Conservation (phyloP, 2,888 invertebrate genomes). For the Malthinus seriepunctatus region DNA sequence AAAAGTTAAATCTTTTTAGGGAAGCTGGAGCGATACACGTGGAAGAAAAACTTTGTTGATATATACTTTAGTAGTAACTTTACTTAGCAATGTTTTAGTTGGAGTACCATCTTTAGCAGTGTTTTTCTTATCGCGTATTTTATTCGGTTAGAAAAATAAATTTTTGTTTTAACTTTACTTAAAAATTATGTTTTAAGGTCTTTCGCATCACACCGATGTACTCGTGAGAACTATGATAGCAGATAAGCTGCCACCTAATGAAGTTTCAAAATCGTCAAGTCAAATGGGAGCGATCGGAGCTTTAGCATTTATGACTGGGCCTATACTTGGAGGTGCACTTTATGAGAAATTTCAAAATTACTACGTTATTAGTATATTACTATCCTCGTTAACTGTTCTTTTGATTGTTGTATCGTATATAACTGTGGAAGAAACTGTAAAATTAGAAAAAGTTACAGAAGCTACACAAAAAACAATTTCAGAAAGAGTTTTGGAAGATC, state of each 20-base stretch:
- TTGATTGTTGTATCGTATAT: slow-evolving; percentile 46
- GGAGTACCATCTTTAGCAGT: slow-evolving; percentile 56
- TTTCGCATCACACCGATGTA: slow-evolving; percentile 69
- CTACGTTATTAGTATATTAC: slow-evolving; percentile 51
- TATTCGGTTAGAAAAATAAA: slow-evolving; percentile 55
- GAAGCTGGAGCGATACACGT: slow-evolving; percentile 63
- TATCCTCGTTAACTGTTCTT: slow-evolving; percentile 44
- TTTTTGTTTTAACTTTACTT: slow-evolving; percentile 4
- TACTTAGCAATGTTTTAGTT: slow-evolving; percentile 56
- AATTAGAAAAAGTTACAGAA: background rate
- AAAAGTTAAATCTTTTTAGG: slow-evolving; percentile 53
- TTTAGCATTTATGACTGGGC: slow-evolving; percentile 68
- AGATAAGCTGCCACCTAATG: slow-evolving; percentile 58
- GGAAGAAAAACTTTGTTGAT: slow-evolving; percentile 59
- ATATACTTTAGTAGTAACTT: slow-evolving; percentile 55
- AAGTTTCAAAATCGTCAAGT: slow-evolving; percentile 62
- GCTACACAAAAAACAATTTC: background rate
- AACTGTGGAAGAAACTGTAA: background rate
- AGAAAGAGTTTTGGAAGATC: slow-evolving; percentile 27
- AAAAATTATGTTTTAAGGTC: slow-evolving; percentile 52
- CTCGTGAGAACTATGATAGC: slow-evolving; percentile 64
- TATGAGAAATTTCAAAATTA: slow-evolving; percentile 59
- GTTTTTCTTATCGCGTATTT: slow-evolving; percentile 57
- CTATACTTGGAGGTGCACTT: slow-evolving; percentile 66
- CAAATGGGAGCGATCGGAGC: slow-evolving; percentile 67